Evolutionary conservation across 2,888 invertebrate genomes (phyloP).

Genomic region (Cephonodes hylas): DNA sequence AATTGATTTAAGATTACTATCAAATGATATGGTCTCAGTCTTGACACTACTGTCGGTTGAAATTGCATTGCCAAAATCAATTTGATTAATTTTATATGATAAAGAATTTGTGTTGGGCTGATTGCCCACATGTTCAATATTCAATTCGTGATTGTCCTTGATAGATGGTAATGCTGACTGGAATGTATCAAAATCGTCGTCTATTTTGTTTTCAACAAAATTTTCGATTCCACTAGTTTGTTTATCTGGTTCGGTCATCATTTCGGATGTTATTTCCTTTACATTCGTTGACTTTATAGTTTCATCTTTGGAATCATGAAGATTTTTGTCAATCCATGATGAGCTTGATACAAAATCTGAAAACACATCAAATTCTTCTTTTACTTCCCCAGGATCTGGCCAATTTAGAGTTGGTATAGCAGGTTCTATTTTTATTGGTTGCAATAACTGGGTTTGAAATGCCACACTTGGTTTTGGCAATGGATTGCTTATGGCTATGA

Average conservation of each 20-base stretch:
- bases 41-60: slow-evolving; percentile 39
- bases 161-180: slow-evolving; percentile 61
- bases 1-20: slow-evolving; percentile 33
- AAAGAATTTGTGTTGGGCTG: not conserved
- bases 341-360: slow-evolving; percentile 64
- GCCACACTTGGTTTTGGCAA: slow-evolving; percentile 34
- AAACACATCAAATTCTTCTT: slow-evolving; percentile 70
- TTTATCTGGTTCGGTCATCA: slow-evolving; percentile 19
- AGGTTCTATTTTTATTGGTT: slow-evolving; percentile 70
- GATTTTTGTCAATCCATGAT: slow-evolving; percentile 32
- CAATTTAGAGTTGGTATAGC: slow-evolving; percentile 71
- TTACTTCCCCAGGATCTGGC: slow-evolving; percentile 76
- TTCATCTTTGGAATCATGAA: slow-evolving; percentile 10
- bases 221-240: slow-evolving; percentile 20
- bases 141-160: slow-evolving; percentile 20
- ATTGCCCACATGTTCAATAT: not conserved
- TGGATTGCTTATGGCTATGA: slow-evolving; percentile 3
- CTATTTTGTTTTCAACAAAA: slow-evolving; percentile 31
- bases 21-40: slow-evolving; percentile 53
- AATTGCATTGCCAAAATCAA: slow-evolving; percentile 39
- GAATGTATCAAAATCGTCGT: slow-evolving; percentile 74
- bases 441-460: slow-evolving; percentile 59
- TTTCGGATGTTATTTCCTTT: slow-evolving; percentile 13
- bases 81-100: not conserved
- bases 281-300: slow-evolving; percentile 16